A percentile compares a stretch with the other conserved stretches of the same genome.
These are phyloP conservation scores for Pseudomugil tenellus DNA, from an alignment of 2,797 vertebrate genomes.

Conservation along the genomic window DNA sequence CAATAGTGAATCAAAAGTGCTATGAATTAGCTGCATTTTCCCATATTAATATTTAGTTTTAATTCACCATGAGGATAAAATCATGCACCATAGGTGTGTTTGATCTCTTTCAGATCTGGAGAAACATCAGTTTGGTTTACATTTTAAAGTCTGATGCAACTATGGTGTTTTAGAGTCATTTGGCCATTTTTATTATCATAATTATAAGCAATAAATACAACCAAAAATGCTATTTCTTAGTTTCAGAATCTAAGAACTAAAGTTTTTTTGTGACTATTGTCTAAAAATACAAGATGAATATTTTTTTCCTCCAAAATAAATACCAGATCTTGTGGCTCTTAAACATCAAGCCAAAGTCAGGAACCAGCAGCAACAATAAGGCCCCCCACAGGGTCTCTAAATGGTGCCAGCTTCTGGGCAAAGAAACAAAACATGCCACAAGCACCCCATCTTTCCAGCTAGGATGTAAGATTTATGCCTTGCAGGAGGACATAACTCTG, in stretches of 20 bases:
- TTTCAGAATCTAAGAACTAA: background rate
- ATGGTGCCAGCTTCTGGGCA: background rate
- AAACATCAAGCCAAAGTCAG: background rate
- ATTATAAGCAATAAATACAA: background rate
- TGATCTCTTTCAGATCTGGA: background rate
- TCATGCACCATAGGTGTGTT: background rate
- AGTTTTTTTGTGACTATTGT: background rate
- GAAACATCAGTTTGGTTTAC: background rate
- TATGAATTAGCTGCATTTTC: background rate
- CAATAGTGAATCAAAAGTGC: background rate
- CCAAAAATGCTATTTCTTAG: background rate
- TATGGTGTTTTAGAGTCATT: background rate
- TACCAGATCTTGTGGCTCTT: background rate
- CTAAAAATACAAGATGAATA: background rate
- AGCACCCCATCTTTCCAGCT: background rate
- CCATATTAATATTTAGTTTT: background rate
- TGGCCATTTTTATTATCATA: background rate
- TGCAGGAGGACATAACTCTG: background rate
- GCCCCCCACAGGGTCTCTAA: background rate
- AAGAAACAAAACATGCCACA: background rate
- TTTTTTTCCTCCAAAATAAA: background rate
- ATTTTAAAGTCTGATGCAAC: background rate
- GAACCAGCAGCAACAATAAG: background rate
- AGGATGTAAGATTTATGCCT: background rate
- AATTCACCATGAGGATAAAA: background rate